A percentile compares a stretch with the other conserved stretches of the same genome.
Evolutionary conservation across 2,797 vertebrate genomes (phyloP).

Genomic region (Thunnus albacares): DNA sequence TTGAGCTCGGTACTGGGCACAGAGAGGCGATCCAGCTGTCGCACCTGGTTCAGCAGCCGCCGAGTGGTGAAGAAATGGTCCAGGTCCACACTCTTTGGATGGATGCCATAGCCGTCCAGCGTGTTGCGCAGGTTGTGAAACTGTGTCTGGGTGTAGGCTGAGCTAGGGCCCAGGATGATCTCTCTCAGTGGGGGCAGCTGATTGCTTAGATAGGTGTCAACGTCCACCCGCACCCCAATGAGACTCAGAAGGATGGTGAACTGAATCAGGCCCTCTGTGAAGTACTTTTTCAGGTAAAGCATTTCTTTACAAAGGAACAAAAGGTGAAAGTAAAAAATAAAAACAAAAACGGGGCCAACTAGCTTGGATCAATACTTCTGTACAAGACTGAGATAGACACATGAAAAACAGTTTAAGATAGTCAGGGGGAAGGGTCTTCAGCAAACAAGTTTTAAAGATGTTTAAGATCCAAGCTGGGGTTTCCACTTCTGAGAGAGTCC

Average conservation of each 20-base stretch:
- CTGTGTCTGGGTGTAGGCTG: constrained; percentile 98
- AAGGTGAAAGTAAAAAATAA: constrained; percentile 85
- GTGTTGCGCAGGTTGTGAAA: constrained; percentile 98
- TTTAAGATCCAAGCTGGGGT: constrained; percentile 61
- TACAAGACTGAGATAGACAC: constrained; percentile 52
- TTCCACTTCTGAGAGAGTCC: constrained; percentile 70
- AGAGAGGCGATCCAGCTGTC: constrained; percentile 94
- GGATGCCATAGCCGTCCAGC: constrained; percentile 98
- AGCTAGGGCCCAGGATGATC: constrained; percentile 99
- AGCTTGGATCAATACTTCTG: constrained; percentile 64
- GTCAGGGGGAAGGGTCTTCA: constrained; percentile 57
- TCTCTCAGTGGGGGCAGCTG: constrained; percentile 97
- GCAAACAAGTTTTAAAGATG: constrained; percentile 53
- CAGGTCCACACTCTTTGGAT: constrained; percentile 98
- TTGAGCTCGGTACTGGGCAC: constrained; percentile 95
- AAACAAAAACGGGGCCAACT: constrained; percentile 81
- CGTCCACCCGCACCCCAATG: constrained; percentile 97
- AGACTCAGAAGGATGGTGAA: constrained; percentile 99
- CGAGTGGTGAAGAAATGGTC: constrained; percentile 95
- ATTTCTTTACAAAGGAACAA: constrained; percentile 95
- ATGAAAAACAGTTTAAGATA: constrained; percentile 54
- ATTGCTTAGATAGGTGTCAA: constrained; percentile 96
- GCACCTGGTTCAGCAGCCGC: constrained; percentile 95
- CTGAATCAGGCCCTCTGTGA: constrained; percentile 99
- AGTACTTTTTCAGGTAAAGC: constrained; percentile 99